phyloP scores from a whole-genome alignment of 1,140 invertebrate species.

The Triops cancriformis region DNA sequence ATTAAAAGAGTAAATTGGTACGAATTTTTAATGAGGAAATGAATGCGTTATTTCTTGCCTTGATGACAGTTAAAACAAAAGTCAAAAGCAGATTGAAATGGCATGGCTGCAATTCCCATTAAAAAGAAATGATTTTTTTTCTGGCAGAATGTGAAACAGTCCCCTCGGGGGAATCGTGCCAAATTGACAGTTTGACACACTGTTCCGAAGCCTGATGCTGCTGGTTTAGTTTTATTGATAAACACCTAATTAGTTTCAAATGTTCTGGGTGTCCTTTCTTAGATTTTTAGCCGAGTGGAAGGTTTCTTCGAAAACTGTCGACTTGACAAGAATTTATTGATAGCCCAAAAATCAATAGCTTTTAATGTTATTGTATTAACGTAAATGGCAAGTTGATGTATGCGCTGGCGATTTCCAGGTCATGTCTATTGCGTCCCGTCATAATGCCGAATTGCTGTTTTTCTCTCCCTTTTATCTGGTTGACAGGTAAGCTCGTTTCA shows the following conservation, averaged over 20 bases:
- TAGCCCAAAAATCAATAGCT: background rate
- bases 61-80: too few species aligned
- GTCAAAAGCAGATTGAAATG: too few species aligned
- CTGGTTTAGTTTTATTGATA: background rate
- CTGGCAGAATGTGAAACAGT: background rate
- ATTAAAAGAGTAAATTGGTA: too few species aligned
- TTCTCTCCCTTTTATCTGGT: background rate
- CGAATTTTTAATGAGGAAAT: too few species aligned
- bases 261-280: background rate
- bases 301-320: background rate
- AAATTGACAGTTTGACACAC: background rate
- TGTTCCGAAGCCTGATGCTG: background rate
- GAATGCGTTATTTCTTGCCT: too few species aligned
- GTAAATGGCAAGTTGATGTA: background rate
- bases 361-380: background rate
- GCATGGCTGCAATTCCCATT: too few species aligned
- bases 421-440: background rate
- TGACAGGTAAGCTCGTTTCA: background rate
- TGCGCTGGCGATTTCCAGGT: background rate
- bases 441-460: background rate
- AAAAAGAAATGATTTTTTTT: too few species aligned
- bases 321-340: background rate
- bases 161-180: background rate
- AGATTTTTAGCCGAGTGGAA: background rate
- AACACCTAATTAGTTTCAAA: background rate